Percentiles rank a stretch among this genome's conserved stretches.
Conservation (phyloP, 2,113 vertebrate genomes). For the Rhabdornis inornatus region DNA sequence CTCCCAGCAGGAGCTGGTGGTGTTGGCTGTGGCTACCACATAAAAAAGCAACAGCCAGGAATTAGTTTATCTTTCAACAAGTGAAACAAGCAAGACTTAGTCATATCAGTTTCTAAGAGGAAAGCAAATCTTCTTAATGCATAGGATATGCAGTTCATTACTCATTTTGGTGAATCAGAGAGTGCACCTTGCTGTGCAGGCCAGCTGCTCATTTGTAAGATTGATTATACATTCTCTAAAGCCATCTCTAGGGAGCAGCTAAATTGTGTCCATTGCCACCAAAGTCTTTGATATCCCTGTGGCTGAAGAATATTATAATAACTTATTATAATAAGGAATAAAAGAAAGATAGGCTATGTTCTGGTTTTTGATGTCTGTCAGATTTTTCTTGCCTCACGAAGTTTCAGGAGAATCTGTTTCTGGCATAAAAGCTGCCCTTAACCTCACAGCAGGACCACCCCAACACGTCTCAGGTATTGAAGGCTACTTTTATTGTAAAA, state of each 20-base stretch:
- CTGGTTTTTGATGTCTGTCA: neutral
- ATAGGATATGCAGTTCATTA: neutral
- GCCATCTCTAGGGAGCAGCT: conserved; percentile 4
- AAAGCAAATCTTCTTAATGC: neutral
- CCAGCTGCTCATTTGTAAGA: conserved; percentile 41
- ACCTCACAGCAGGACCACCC: neutral
- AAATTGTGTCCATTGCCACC: neutral
- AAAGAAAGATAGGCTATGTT: neutral
- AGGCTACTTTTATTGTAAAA: neutral
- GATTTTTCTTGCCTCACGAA: neutral
- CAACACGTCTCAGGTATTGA: neutral
- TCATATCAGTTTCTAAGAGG: neutral
- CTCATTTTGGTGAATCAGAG: neutral
- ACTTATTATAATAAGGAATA: neutral
- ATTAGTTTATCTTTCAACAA: neutral
- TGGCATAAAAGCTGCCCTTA: neutral
- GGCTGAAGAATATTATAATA: conserved; percentile 7
- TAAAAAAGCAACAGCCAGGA: too few species aligned
- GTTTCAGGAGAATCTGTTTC: neutral
- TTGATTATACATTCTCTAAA: conserved; percentile 20
- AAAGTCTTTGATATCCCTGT: neutral
- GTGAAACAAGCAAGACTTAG: neutral
- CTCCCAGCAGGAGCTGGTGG: fast-evolving
- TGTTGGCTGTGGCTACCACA: fast-evolving
- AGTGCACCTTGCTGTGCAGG: conserved; percentile 14